phyloP scores from a whole-genome alignment of 2,888 invertebrate genomes.

The Aporophyla lueneburgensis region DNA sequence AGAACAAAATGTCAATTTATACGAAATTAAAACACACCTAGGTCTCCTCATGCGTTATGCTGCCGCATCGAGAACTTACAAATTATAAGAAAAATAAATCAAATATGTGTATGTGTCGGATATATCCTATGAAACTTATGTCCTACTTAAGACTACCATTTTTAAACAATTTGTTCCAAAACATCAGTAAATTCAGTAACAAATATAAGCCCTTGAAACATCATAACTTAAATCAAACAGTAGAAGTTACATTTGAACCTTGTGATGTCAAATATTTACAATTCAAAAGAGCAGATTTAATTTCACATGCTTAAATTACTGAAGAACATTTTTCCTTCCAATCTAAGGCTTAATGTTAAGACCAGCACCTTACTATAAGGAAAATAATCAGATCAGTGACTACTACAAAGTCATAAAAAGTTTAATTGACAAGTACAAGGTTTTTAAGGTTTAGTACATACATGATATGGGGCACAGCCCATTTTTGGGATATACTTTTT shows the following conservation, averaged over 20 bases:
- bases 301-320: conserved; percentile 58
- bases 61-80: conserved; percentile 65
- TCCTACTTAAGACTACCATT: conserved; percentile 72
- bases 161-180: conserved; percentile 84
- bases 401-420: conserved; percentile 47
- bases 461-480: conserved; percentile 45
- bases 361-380: conserved; percentile 74
- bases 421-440: conserved; percentile 68
- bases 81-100: conserved; percentile 70
- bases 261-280: conserved; percentile 87
- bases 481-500: conserved; percentile 43
- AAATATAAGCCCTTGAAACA: conserved; percentile 76
- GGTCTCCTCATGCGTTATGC: conserved; percentile 70
- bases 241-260: conserved; percentile 72
- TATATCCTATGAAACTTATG: conserved; percentile 75
- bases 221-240: conserved; percentile 68
- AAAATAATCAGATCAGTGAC: conserved; percentile 75
- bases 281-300: conserved; percentile 71
- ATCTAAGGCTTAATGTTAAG: conserved; percentile 56
- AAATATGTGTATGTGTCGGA: conserved; percentile 73
- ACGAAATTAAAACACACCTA: conserved; percentile 77
- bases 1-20: conserved; percentile 82
- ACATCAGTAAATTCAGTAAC: conserved; percentile 82
- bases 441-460: conserved; percentile 47
- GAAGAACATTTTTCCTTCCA: conserved; percentile 59